Evolutionary conservation across 2,888 invertebrate genomes (phyloP).

Genomic region (Andrena hattorfiana): DNA sequence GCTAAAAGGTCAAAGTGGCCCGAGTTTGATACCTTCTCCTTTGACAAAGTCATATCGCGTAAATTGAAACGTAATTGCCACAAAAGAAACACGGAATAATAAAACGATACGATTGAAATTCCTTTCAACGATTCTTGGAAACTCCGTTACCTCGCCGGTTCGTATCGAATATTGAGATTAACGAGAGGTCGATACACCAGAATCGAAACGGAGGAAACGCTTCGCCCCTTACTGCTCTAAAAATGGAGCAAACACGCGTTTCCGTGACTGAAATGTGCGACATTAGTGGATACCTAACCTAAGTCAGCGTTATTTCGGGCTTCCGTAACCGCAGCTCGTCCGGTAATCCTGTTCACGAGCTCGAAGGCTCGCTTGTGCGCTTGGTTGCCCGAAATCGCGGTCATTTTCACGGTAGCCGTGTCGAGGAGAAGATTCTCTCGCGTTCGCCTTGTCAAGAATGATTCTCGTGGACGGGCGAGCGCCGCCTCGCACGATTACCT

Average conservation of each 20-base stretch:
- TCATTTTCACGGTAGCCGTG: constrained; percentile 49
- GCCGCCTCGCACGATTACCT: constrained; percentile 47
- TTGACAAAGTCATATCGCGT: neutral
- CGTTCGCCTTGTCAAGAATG: constrained; percentile 65
- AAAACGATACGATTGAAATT: too few relatives aligned
- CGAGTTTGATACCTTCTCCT: neutral
- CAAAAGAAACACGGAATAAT: too few relatives aligned
- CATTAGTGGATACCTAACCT: constrained; percentile 25
- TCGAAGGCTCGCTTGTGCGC: constrained; percentile 11
- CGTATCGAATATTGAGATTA: too few relatives aligned
- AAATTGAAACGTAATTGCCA: too few relatives aligned
- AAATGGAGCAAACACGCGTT: constrained; percentile 12
- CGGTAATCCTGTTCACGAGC: constrained; percentile 42
- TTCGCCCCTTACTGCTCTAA: neutral
- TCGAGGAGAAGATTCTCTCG: constrained; percentile 57
- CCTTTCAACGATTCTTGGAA: too few relatives aligned
- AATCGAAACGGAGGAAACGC: neutral
- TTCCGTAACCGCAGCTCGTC: constrained; percentile 47
- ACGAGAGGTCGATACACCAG: too few relatives aligned
- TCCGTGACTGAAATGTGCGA: constrained; percentile 3
- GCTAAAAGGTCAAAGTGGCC: neutral
- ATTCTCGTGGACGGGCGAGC: constrained; percentile 53
- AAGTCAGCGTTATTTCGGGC: constrained; percentile 50
- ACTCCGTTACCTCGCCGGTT: too few relatives aligned
- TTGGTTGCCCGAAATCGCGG: constrained; percentile 58